phyloP scores from a whole-genome alignment of 1,140 invertebrate species.

The Platyura marginata region DNA sequence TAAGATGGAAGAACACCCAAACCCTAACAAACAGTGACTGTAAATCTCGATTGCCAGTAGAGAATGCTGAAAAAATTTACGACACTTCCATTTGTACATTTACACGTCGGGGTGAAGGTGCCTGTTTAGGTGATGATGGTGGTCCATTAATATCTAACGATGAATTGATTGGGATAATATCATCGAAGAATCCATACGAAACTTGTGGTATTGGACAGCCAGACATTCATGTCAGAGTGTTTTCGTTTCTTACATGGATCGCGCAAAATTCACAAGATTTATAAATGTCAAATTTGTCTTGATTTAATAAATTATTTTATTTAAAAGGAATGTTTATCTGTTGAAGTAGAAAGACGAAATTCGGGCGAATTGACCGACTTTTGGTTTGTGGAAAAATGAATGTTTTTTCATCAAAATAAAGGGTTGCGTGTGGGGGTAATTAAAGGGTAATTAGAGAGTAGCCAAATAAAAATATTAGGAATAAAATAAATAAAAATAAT shows the following conservation, averaged over 20 bases:
- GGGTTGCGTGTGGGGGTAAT: no score
- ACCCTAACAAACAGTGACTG: neutral
- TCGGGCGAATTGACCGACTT: no score
- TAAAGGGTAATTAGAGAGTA: no score
- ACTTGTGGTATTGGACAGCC: neutral
- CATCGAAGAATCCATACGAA: conserved; percentile 32
- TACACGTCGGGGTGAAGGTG: conserved; percentile 38
- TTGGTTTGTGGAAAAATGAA: no score
- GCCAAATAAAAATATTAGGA: no score
- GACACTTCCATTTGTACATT: conserved; percentile 17
- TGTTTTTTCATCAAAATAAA: no score
- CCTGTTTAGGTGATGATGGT: conserved; percentile 40
- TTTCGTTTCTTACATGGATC: neutral
- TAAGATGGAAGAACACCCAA: neutral
- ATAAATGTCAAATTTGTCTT: no score
- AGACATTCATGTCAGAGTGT: neutral
- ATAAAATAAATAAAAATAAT: no score
- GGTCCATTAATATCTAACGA: conserved; percentile 27
- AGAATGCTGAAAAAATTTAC: conserved; percentile 8
- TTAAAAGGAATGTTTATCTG: no score
- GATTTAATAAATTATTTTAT: no score
- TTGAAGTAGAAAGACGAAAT: no score
- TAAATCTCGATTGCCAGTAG: neutral
- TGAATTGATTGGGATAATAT: conserved; percentile 39
- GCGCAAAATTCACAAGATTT: no score